phyloP scores from a whole-genome alignment of 1,140 invertebrate genomes.

The Magallana angulata region DNA sequence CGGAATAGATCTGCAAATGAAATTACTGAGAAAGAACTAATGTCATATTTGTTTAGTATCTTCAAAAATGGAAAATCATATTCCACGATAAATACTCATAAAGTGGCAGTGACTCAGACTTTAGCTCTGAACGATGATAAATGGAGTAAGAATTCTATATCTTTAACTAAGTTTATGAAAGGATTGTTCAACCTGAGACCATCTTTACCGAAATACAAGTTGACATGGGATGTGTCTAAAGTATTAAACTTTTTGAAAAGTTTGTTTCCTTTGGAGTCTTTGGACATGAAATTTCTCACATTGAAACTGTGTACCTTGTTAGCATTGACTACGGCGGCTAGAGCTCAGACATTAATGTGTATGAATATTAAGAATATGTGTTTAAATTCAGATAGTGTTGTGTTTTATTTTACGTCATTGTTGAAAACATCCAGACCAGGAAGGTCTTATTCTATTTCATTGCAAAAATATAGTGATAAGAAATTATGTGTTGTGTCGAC shows the following conservation, averaged over 20 bases:
- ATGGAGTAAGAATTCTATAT: slow-evolving; percentile 40
- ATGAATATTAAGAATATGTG: too few species aligned
- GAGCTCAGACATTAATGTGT: too few species aligned
- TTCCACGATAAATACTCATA: slow-evolving; percentile 21
- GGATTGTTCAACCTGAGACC: too few species aligned
- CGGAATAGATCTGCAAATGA: slow-evolving; percentile 16
- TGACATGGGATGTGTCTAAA: too few species aligned
- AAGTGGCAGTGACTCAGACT: not conserved
- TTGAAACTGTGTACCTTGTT: too few species aligned
- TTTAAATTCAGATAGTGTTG: too few species aligned
- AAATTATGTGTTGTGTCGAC: too few species aligned
- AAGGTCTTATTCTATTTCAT: too few species aligned
- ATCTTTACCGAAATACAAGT: not conserved
- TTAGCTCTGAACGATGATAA: not conserved
- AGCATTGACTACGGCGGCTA: not conserved
- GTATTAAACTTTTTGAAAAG: too few species aligned
- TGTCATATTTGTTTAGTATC: slow-evolving; percentile 7
- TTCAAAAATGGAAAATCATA: slow-evolving; percentile 41
- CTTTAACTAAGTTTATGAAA: not conserved
- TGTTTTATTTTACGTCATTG: too few species aligned
- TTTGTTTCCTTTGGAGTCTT: slow-evolving; percentile 26
- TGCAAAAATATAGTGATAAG: too few species aligned
- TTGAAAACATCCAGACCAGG: too few species aligned
- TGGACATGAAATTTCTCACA: not conserved
- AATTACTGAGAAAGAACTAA: slow-evolving; percentile 24